Evolutionary conservation across 1,140 invertebrate genomes (phyloP), one percentile per base, ranked within the genome.

Genomic region (Drosophila asahinai): DNA sequence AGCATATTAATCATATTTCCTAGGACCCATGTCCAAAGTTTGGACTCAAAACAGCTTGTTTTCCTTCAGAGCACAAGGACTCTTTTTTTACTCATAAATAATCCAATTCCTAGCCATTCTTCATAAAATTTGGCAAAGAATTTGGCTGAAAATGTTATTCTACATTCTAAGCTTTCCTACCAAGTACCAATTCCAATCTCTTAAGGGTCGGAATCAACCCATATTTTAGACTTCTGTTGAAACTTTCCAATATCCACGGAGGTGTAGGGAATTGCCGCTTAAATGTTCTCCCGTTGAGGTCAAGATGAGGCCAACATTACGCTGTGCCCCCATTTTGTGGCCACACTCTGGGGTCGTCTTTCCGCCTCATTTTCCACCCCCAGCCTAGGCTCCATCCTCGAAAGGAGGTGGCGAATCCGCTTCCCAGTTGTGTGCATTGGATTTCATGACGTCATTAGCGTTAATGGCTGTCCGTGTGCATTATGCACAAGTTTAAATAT

Each of bases 371-470:
- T 48, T 40, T 43, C 8, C 1, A 14, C 25, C 14, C n/a, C 48
- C 5, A 15, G 2, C 30, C 19, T 40, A 6, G 27, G 27, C 7
- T 33, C n/a, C 12, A 30, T 27, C 51, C 40, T 17, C 5, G 22
- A 22, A 19, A 25, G 45, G 15, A 40, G 22, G 63, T 51, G 60
- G 36, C 22, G 14, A 8, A 17, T 14, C 30, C 22, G 6, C 14
- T 33, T 14, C 12, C 49, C 36, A 36, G 81, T 61, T 47, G 49
- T 59, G 63, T 55, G 82, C 82, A 84, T 84, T 81, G 67, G 81
- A 71, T 84, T 86, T 86, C 82, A 86, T 84, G 82, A 86, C 82
- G 83, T 84, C 82, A 78, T 84, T 84, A 84, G 82, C 80, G 82
- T 77, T 84, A 84, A 84, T 84, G 82, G 76, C 82, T 65, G 76